These are phyloP conservation scores for Drosophila putrida DNA, from an alignment of 2,888 invertebrate genomes.

Conservation along the genomic window DNA sequence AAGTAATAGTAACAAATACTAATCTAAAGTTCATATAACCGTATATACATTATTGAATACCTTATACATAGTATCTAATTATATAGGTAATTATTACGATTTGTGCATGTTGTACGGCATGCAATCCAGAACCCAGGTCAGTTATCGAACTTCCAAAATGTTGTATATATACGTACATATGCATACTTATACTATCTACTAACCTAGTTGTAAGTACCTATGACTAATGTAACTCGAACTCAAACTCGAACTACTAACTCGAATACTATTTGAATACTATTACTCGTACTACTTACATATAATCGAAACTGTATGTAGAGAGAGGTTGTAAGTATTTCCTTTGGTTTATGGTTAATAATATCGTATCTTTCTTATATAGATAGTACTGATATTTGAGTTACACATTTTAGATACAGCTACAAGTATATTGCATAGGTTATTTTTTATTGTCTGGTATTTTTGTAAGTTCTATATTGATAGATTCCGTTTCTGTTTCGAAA, in stretches of 20 bases:
- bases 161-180: constrained; percentile 55
- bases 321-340: constrained; percentile 56
- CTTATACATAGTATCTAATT: constrained; percentile 34
- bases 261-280: constrained; percentile 61
- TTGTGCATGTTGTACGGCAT: constrained; percentile 71
- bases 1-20: constrained; percentile 20
- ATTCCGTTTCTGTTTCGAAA: constrained; percentile 27
- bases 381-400: constrained; percentile 2
- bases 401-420: constrained; percentile 1
- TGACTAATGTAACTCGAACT: constrained; percentile 50
- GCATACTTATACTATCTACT: constrained; percentile 49
- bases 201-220: constrained; percentile 57
- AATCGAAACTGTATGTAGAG: constrained; percentile 35
- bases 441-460: constrained; percentile 26
- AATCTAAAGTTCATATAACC: constrained; percentile 62
- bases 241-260: constrained; percentile 52
- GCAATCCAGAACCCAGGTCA: constrained; percentile 75
- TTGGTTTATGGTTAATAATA: constrained; percentile 22
- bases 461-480: constrained; percentile 36
- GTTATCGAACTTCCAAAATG: constrained; percentile 76
- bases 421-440: constrained; percentile 9
- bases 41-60: constrained; percentile 38
- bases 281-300: constrained; percentile 36
- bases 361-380: neutral
- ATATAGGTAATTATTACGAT: constrained; percentile 61